Base-by-base conservation (phyloP, 2,888 invertebrate species). In the Agrotis segetum region DNA sequence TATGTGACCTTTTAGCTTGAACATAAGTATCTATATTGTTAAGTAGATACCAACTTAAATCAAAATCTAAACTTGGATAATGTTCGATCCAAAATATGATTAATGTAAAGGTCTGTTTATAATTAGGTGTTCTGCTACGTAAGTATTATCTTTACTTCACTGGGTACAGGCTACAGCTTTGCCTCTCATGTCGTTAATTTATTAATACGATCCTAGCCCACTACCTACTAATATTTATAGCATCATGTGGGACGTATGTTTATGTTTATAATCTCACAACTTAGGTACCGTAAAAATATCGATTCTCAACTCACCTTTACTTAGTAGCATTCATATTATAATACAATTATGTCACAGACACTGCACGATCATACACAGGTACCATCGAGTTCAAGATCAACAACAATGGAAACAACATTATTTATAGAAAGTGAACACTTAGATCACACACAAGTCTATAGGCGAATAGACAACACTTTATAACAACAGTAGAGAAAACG, bases 401-500 rank as follows among this genome's bases (percentile, higher is more conserved):
- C 84, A 85, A 85, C 81, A 84, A 81, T 85, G 85, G 79, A 86
- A 88, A 72, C 34, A 84, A 89, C 87, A 88, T 86, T 82, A 85
- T 82, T 80, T 56, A 80, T 59, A 78, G 77, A 79, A 74, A 16
- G 52, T 65, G 63, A 84, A 75, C 82, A 73, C 78, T 71, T 68
- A 72, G 46, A 66, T 64, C 83, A 78, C 74, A 81, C 66, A 81
- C 77, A 79, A 82, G 77, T 84, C 62, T 77, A 87, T 84, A 81
- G 76, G 72, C 68, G 71, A 91, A 90, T 86, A 92, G 87, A 89
- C 85, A 92, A 92, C 91, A 89, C 87, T 83, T 84, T 83, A 85
- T 85, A 89, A 84, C 79, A 89, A 89, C 87, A 92, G 91, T 87
- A 91, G 89, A 91, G 89, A 91, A 74, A 89, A 90, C 82, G 84